Percentiles rank a stretch among this genome's conserved stretches.
Conservation (phyloP, 2,888 invertebrate genomes). For the Malacosoma neustria region DNA sequence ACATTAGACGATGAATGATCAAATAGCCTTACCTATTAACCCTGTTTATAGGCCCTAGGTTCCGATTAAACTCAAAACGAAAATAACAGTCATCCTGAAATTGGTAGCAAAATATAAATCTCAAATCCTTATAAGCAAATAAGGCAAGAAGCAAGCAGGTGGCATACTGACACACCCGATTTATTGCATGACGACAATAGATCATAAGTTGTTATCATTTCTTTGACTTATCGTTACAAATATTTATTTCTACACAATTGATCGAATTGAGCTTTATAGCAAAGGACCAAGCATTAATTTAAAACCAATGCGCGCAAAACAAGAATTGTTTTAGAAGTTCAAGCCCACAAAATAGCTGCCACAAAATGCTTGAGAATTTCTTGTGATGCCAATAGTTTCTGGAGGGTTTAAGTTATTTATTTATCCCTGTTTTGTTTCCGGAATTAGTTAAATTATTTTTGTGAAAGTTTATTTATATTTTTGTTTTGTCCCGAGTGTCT, state of each 20-base stretch:
- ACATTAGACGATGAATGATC: too few relatives aligned
- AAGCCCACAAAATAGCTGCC: slow-evolving; percentile 11
- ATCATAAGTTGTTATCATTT: slow-evolving; percentile 33
- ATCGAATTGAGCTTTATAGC: too few relatives aligned
- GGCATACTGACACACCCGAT: background rate
- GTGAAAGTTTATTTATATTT: too few relatives aligned
- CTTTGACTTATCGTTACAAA: slow-evolving; percentile 23
- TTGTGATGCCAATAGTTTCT: slow-evolving; percentile 13
- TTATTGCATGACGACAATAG: slow-evolving; percentile 9
- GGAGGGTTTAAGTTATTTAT: background rate
- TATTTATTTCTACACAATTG: too few relatives aligned
- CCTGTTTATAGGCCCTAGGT: too few relatives aligned
- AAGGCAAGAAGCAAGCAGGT: background rate
- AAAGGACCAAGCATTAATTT: too few relatives aligned
- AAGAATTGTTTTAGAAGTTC: background rate
- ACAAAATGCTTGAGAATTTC: slow-evolving; percentile 18
- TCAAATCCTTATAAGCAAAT: background rate
- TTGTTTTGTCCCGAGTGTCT: too few relatives aligned
- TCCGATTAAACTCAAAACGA: too few relatives aligned
- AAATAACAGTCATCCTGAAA: too few relatives aligned
- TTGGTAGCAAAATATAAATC: too few relatives aligned
- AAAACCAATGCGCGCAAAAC: too few relatives aligned
- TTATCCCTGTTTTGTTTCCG: background rate
- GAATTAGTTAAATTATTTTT: background rate
- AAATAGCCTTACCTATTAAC: too few relatives aligned